Evolutionary conservation across 2,797 vertebrate species (phyloP), one percentile per base, ranked within the genome.

Genomic region (Hippocampus kuda): DNA sequence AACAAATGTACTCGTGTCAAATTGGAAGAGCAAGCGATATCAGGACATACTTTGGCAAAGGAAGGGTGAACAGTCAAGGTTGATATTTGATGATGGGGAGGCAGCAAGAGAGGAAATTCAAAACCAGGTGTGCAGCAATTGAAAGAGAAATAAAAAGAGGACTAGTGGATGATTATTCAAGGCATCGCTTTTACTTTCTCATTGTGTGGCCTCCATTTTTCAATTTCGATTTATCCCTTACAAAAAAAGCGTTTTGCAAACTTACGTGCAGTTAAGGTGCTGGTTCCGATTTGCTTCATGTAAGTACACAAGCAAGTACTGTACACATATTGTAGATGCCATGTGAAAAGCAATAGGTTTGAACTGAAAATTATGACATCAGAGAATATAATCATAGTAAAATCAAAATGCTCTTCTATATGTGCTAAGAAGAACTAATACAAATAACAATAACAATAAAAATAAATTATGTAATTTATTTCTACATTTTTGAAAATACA

Each of bases 111-210:
- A 69, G 38, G 72, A 81, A 73, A 81, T 72, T 67, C 78, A 64
- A 27, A 44, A 79, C 65, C 72, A 68, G 76, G 76, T 77, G 77
- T 81, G 75, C 65, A 61, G 74, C 34, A 73, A 77, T 71, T 75
- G 71, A 78, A 82, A 80, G 73, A 80, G 76, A 77, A 68, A 70
- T 59, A 67, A 77, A 83, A 68, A 62, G 56, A 66, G 24, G 54
- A 68, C 65, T 61, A 34, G 5, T 66, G 53, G 79, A 57, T 68
- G 69, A 51, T 65, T 81, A 12, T 26, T 18, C 34, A 73, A 69
- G 51, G 72, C 65, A 65, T 67, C 44, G 56, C 66, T 72, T 76
- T 83, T 68, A 75, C 76, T 77, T 73, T 63, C 70, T 54, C 65
- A 68, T 75, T 68, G 49, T 68, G 65, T 27, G 60, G 30, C 60